Percentiles rank a stretch among this genome's conserved stretches.
phyloP scores from a whole-genome alignment of 2,888 invertebrate species.

The Latheticus oryzae region DNA sequence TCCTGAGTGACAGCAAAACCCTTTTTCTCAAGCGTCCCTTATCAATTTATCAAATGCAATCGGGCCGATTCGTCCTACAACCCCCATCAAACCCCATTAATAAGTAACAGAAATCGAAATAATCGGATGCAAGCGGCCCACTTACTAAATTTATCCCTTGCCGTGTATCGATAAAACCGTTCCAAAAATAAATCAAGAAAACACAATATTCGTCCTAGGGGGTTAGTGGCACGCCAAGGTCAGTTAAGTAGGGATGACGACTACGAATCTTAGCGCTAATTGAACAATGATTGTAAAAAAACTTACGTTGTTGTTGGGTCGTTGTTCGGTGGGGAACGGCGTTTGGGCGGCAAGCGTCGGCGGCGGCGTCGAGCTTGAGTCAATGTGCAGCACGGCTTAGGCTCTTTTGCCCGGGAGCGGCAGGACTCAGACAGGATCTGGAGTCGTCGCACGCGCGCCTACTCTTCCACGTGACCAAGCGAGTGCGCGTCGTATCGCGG shows the following conservation, averaged over 20 bases:
- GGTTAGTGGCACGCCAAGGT: neutral
- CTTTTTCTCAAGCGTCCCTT: constrained; percentile 22
- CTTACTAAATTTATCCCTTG: constrained; percentile 27
- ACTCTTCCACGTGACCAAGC: constrained; percentile 62
- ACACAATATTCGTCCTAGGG: too few relatives aligned
- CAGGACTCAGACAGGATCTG: constrained; percentile 57
- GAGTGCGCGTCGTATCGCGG: constrained; percentile 65
- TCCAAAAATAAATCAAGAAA: constrained; percentile 29
- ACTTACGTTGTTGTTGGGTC: constrained; percentile 37
- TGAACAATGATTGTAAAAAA: too few relatives aligned
- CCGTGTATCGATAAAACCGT: constrained; percentile 30
- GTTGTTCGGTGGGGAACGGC: constrained; percentile 13
- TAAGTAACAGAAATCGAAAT: constrained; percentile 11
- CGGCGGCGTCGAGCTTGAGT: constrained; percentile 61
- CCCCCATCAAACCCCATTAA: constrained; percentile 8
- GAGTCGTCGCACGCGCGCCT: constrained; percentile 60
- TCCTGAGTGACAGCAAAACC: constrained; percentile 11
- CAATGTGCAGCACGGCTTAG: constrained; percentile 43
- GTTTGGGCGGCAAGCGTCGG: constrained; percentile 49
- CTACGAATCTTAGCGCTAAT: too few relatives aligned
- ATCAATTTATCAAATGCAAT: constrained; percentile 18
- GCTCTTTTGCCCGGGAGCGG: constrained; percentile 57
- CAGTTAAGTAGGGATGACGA: constrained; percentile 59
- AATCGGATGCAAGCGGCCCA: constrained; percentile 26
- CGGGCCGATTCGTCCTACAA: constrained; percentile 2